Evolutionary conservation across 2,113 vertebrate species (phyloP).

Genomic region (Baryphthengus martii): DNA sequence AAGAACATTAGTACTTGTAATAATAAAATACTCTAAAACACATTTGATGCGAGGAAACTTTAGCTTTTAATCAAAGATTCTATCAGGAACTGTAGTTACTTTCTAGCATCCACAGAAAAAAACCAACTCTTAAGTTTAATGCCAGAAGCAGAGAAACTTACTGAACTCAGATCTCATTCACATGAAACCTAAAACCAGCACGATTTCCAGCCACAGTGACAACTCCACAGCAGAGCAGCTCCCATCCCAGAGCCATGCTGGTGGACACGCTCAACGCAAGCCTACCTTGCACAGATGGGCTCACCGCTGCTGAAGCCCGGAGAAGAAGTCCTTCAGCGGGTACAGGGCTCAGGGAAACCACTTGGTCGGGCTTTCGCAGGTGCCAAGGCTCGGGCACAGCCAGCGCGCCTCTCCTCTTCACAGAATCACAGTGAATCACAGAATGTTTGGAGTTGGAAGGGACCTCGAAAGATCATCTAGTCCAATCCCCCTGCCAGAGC

Average conservation of each 20-base stretch:
- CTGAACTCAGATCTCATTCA: background rate
- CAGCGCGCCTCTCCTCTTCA: background rate
- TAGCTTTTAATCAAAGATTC: background rate
- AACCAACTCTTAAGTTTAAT: background rate
- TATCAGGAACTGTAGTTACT: background rate
- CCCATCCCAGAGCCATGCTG: background rate
- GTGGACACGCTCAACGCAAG: accelerated
- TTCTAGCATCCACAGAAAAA: background rate
- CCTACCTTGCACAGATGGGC: conserved; percentile 47
- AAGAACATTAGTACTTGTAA: background rate
- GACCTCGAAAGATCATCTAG: no score
- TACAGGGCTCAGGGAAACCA: background rate
- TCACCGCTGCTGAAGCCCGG: background rate
- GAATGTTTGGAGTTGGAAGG: no score
- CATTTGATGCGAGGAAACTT: background rate
- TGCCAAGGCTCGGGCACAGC: background rate
- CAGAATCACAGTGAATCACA: no score
- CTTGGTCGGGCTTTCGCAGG: background rate
- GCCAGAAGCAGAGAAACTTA: background rate
- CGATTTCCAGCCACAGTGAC: conserved; percentile 11
- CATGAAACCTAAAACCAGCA: conserved; percentile 26
- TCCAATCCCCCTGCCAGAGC: no score
- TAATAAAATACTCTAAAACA: background rate
- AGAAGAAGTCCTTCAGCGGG: background rate
- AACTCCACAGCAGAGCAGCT: background rate